These are phyloP conservation scores for Caenorhabditis doughertyi DNA, from an alignment of 2,888 invertebrate species.

Conservation along the genomic window DNA sequence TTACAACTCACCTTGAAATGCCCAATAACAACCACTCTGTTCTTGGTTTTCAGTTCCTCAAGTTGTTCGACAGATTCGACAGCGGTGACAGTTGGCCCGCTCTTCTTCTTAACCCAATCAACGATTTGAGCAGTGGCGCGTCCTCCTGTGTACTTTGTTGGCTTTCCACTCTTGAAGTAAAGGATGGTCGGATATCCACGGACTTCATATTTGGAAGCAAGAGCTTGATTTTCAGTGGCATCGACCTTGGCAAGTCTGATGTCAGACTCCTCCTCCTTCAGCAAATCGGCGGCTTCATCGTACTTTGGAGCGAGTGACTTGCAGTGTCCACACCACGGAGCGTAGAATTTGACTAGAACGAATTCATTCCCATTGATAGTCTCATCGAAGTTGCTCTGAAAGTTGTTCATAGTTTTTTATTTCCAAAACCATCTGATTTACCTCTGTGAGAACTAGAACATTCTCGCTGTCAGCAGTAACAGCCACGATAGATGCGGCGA, in stretches of 20 bases:
- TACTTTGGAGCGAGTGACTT: constrained; percentile 88
- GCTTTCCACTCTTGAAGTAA: constrained; percentile 92
- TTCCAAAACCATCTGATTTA: constrained; percentile 1
- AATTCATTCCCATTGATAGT: constrained; percentile 89
- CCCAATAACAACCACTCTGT: constrained; percentile 90
- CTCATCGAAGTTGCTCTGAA: constrained; percentile 89
- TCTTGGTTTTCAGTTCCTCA: constrained; percentile 89
- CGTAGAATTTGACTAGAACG: constrained; percentile 79
- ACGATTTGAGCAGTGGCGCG: constrained; percentile 91
- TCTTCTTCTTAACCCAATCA: constrained; percentile 94
- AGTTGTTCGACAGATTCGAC: constrained; percentile 89
- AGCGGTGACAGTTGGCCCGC: constrained; percentile 92
- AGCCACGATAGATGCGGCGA: constrained; percentile 23
- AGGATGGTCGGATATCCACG: constrained; percentile 97
- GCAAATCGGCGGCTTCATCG: constrained; percentile 86
- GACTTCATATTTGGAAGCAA: constrained; percentile 92
- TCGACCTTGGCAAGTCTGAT: constrained; percentile 93
- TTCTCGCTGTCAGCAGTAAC: constrained; percentile 74
- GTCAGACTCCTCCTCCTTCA: constrained; percentile 87
- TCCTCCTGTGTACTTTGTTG: constrained; percentile 90
- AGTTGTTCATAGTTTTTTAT: background rate
- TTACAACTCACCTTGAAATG: constrained; percentile 87
- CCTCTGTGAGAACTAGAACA: constrained; percentile 85
- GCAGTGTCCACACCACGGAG: constrained; percentile 70
- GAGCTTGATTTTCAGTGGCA: constrained; percentile 87